Evolutionary conservation across 1,140 invertebrate genomes (phyloP), one percentile per base, ranked within the genome.

Genomic region (Drosophila ananassae): DNA sequence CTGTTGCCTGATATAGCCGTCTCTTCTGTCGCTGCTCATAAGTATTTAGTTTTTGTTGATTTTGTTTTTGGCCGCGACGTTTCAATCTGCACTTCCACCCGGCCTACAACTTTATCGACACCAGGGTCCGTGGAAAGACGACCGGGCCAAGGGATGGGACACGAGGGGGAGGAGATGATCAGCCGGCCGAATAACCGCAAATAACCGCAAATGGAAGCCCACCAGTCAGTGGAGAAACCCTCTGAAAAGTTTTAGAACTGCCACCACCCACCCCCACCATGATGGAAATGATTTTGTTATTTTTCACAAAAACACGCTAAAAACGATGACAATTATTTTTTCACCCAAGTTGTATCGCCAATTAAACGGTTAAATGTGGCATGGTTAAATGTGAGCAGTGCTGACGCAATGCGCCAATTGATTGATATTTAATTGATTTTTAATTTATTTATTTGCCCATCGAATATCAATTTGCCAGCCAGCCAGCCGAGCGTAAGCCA

Each of bases 71-170:
- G 62, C 67, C 58, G 63, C 83, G 79, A 89, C 83, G 83, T 89
- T 89, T 89, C 84, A 89, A 89, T 89, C 84, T 87, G 67, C 56
- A 57, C 73, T 61, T 52, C 68, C 47, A 64, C 72, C 59, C 41
- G 13, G 72, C 71, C 83, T 89, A 87, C 83, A 87, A 87, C 83
- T 87, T 87, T 89, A 89, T 89, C 77, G 83, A 89, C 83, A 83
- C 83, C 75, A 67, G 32, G 32, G 59, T 67, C 41, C 50, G 58
- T 87, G 78, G 58, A 8, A 58, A 74, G 56, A 1, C 17, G 17
- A 17, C 17, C 17, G 17, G 17, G 32, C 37, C 55, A 64, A 47
- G 7, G 56, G 17, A 12, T 28, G 59, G 8, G 34, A 5, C 41
- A 3, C 2, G n/a, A 10, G 13, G 21, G 30, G 47, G 7, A 39